phyloP scores from a whole-genome alignment of 2,797 vertebrate species.

The Smutsia temminckii region DNA sequence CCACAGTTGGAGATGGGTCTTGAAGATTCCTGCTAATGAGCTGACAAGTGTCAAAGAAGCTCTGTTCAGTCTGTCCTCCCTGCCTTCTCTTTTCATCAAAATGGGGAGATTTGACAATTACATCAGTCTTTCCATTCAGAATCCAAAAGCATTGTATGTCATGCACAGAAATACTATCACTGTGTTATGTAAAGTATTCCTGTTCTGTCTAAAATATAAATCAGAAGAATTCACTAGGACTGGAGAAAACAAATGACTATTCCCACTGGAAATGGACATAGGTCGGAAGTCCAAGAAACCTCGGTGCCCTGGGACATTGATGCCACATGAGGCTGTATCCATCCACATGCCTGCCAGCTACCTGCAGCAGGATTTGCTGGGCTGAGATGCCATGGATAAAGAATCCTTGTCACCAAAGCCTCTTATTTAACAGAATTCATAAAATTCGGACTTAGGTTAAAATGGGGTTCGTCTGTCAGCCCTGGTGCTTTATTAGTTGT shows the following conservation, averaged over 20 bases:
- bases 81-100: conserved; percentile 52
- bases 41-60: conserved; percentile 35
- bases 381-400: not conserved
- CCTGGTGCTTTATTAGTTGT: not conserved
- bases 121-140: conserved; percentile 2
- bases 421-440: not conserved
- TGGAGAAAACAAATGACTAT: conserved; percentile 35
- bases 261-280: not conserved
- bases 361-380: not conserved
- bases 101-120: conserved; percentile 41
- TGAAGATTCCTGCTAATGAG: conserved; percentile 57
- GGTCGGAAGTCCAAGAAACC: not conserved
- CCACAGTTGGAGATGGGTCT: conserved; percentile 16
- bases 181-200: conserved; percentile 52
- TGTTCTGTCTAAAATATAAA: not conserved
- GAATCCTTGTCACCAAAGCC: not conserved
- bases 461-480: not conserved
- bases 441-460: not conserved
- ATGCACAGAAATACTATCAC: not conserved
- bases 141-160: conserved; percentile 25
- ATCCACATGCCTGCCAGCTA: not conserved
- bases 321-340: rapidly evolving
- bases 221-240: not conserved
- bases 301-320: not conserved
- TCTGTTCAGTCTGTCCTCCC: conserved; percentile 1